Evolutionary conservation across 2,888 invertebrate species (phyloP).

Genomic region (Lamproptera curius): DNA sequence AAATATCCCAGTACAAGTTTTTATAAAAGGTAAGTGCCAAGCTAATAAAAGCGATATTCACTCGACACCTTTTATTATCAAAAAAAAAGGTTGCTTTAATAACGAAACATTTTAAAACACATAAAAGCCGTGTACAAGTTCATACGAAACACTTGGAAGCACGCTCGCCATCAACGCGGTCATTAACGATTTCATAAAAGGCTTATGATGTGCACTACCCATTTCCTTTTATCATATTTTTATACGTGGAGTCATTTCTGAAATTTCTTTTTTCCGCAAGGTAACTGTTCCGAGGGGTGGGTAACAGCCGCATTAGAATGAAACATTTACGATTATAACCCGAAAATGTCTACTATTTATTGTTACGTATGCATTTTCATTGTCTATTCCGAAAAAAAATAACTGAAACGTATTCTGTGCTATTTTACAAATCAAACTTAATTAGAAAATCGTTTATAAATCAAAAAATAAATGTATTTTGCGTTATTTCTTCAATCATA

Average conservation of each 20-base stretch:
- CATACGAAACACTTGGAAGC: constrained; percentile 49
- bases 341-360: background rate
- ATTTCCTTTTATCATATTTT: constrained; percentile 63
- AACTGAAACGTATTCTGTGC: too few relatives aligned
- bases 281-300: constrained; percentile 29
- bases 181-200: constrained; percentile 73
- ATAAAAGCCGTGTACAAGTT: constrained; percentile 40
- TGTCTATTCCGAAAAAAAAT: too few relatives aligned
- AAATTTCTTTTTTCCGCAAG: constrained; percentile 47
- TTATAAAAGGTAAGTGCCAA: too few relatives aligned
- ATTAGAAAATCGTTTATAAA: too few relatives aligned
- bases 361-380: too few relatives aligned
- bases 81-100: constrained; percentile 10
- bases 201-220: constrained; percentile 61
- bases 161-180: constrained; percentile 53
- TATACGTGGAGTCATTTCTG: constrained; percentile 59
- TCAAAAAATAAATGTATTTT: too few relatives aligned
- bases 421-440: too few relatives aligned
- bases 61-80: too few relatives aligned
- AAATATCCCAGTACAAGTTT: too few relatives aligned
- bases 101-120: constrained; percentile 24
- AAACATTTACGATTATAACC: background rate
- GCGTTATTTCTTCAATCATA: too few relatives aligned
- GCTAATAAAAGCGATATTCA: too few relatives aligned
- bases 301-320: background rate